phyloP scores from a whole-genome alignment of 2,113 vertebrate species.

The Sinocyclocheilus maitianheensis region DNA sequence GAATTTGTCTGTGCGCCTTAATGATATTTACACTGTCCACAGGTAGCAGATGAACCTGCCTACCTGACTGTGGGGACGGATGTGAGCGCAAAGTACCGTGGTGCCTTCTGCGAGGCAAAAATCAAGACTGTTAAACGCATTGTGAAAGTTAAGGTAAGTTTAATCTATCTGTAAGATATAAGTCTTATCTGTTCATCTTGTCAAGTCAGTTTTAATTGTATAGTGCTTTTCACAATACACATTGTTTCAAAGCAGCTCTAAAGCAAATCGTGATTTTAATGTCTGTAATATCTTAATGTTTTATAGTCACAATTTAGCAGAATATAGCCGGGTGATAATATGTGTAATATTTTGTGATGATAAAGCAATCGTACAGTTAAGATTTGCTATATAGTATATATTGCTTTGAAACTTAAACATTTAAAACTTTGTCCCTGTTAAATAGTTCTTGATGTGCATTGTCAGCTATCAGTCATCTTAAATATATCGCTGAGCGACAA shows the following conservation, averaged over 20 bases:
- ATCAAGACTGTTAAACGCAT: slow-evolving; percentile 98
- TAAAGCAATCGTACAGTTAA: neutral
- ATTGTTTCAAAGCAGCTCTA: neutral
- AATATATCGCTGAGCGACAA: too few species aligned
- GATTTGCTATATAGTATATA: neutral
- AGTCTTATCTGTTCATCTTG: neutral
- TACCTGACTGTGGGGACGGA: slow-evolving; percentile 98
- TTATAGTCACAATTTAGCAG: neutral
- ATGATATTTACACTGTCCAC: slow-evolving; percentile 34
- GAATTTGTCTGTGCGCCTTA: neutral
- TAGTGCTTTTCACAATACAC: neutral
- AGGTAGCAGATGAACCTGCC: slow-evolving; percentile 99
- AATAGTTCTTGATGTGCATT: neutral
- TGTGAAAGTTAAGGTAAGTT: slow-evolving; percentile 95
- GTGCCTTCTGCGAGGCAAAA: slow-evolving; percentile 99
- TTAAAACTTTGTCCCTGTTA: too few species aligned
- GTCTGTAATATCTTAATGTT: neutral
- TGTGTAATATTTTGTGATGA: neutral
- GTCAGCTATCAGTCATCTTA: too few species aligned
- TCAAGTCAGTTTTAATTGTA: neutral
- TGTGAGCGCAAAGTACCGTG: slow-evolving; percentile 98
- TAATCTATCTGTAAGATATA: neutral
- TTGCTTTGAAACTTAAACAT: neutral
- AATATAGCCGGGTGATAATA: neutral
- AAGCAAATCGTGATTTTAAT: neutral